phyloP scores from a whole-genome alignment of 2,797 vertebrate species.

The Pelochelys cantorii region DNA sequence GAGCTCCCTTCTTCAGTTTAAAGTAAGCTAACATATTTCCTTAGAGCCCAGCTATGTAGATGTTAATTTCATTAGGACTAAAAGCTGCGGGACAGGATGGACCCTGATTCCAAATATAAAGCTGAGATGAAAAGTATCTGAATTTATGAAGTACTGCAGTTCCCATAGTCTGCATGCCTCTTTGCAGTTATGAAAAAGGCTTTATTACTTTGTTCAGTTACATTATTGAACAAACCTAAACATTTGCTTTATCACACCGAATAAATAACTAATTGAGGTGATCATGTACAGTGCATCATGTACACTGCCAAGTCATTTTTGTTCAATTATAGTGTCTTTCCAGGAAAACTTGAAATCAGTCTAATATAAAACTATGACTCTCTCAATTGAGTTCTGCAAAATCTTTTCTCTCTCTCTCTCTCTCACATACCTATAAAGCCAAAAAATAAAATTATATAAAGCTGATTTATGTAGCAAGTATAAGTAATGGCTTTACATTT shows the following conservation, averaged over 20 bases:
- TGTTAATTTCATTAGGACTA: rapidly evolving
- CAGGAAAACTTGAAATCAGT: background rate
- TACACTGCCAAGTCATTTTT: background rate
- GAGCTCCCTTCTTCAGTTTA: background rate
- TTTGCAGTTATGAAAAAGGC: background rate
- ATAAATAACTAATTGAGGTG: background rate
- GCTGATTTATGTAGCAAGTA: background rate
- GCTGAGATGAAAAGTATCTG: rapidly evolving
- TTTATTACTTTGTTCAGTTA: rapidly evolving
- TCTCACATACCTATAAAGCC: background rate
- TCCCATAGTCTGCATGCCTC: rapidly evolving
- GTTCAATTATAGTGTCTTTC: background rate
- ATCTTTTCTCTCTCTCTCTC: background rate
- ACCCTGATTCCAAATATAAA: background rate
- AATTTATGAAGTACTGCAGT: background rate
- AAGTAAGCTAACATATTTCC: background rate
- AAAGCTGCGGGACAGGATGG: rapidly evolving
- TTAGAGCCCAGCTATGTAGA: background rate
- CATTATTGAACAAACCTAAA: background rate
- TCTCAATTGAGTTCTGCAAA: background rate
- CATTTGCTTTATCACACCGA: background rate
- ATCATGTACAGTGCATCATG: background rate
- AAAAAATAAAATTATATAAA: background rate
- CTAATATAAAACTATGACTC: background rate
- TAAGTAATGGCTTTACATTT: background rate